Evolutionary conservation across 2,797 vertebrate species (phyloP).

Genomic region (Peromyscus melanophrys): DNA sequence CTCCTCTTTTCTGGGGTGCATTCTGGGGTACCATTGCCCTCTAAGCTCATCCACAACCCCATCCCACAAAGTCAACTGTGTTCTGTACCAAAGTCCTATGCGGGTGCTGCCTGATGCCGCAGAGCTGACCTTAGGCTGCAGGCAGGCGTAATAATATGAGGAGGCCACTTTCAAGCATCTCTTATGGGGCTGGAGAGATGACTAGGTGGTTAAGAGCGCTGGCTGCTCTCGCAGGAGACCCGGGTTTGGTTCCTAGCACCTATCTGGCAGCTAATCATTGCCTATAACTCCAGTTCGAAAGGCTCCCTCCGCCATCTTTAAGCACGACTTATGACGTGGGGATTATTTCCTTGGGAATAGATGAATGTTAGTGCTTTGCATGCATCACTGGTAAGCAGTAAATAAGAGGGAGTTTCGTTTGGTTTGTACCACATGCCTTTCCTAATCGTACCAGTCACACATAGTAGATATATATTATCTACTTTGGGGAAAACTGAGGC

Average conservation of each 20-base stretch:
- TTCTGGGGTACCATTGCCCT: neutral
- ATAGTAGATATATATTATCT: neutral
- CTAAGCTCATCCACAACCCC: neutral
- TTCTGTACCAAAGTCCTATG: neutral
- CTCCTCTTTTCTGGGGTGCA: neutral
- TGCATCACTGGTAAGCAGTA: neutral
- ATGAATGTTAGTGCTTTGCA: neutral
- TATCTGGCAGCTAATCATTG: neutral
- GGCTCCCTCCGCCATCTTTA: neutral
- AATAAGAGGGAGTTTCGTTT: neutral
- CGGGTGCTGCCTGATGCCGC: neutral
- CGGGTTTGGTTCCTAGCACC: neutral
- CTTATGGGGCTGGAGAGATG: neutral
- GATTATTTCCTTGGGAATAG: constrained; percentile 34
- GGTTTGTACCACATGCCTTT: neutral
- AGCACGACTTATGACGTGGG: neutral
- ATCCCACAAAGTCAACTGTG: neutral
- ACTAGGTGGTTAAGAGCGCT: neutral
- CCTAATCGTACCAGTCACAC: neutral
- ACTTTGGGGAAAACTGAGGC: constrained; percentile 32
- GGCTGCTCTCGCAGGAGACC: neutral
- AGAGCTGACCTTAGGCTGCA: neutral
- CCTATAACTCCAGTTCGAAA: neutral
- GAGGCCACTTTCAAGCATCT: neutral
- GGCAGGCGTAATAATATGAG: neutral